These are phyloP conservation scores for Corythaixoides concolor DNA, from an alignment of 2,113 vertebrate genomes.

Conservation along the genomic window DNA sequence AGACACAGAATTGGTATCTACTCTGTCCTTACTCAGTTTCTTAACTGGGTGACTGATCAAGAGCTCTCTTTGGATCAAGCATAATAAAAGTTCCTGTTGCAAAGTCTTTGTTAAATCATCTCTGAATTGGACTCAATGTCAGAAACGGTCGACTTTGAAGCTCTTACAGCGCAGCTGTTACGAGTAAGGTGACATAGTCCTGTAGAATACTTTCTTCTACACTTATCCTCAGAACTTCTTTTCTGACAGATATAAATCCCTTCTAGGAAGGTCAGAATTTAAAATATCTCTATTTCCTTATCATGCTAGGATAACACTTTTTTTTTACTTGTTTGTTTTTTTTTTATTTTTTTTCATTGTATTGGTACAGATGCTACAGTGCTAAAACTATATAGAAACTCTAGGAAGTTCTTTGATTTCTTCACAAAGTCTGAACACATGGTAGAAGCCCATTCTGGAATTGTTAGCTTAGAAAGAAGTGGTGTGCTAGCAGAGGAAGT, in stretches of 20 bases:
- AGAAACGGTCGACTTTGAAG: not conserved
- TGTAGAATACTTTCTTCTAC: not conserved
- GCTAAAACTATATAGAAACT: not conserved
- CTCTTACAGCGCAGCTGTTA: not conserved
- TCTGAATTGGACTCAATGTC: not conserved
- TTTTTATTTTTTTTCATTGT: not conserved
- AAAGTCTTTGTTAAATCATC: slow-evolving; percentile 1
- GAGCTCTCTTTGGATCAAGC: not conserved
- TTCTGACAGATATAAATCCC: not conserved
- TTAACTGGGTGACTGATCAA: slow-evolving; percentile 1
- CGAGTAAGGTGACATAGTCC: not conserved
- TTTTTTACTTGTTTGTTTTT: not conserved
- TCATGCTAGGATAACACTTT: not conserved
- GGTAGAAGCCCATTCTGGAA: not conserved
- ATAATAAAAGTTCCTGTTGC: not conserved
- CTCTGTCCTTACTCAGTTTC: not conserved
- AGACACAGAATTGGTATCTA: not conserved
- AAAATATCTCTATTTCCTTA: not conserved
- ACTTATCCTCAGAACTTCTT: not conserved
- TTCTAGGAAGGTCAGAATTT: not conserved
- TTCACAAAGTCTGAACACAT: not conserved
- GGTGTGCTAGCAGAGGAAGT: not conserved
- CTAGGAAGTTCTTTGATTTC: not conserved
- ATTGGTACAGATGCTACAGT: not conserved
- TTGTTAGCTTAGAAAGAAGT: not conserved